Evolutionary conservation across 1,140 invertebrate species (phyloP).

Genomic region (Vollenhovia emeryi): DNA sequence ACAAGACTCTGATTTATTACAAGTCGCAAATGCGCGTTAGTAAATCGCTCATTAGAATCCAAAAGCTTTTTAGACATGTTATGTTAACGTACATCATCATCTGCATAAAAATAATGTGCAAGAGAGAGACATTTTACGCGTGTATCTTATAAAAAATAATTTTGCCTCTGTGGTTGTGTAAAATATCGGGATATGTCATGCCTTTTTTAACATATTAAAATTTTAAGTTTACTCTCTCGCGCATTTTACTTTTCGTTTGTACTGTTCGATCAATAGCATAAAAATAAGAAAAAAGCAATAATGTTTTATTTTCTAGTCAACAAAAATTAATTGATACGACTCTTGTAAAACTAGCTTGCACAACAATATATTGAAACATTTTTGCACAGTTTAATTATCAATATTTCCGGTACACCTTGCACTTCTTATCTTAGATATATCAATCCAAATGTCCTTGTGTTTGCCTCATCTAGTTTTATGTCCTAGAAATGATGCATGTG

Average conservation of each 20-base stretch:
- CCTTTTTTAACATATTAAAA: background rate
- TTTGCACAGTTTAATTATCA: background rate
- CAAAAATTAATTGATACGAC: background rate
- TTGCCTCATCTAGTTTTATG: background rate
- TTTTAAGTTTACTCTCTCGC: background rate
- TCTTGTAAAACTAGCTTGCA: background rate
- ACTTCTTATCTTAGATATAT: background rate
- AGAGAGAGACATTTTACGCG: background rate
- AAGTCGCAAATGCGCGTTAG: background rate
- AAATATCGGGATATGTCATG: background rate
- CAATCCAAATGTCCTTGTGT: background rate
- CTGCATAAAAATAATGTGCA: background rate
- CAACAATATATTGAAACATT: background rate
- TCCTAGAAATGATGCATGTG: background rate
- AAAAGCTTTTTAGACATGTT: background rate
- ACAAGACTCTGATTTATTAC: background rate
- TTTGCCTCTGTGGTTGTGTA: background rate
- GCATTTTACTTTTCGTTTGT: conserved; percentile 8
- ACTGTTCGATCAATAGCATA: background rate
- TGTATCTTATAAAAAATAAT: background rate
- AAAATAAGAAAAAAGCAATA: background rate
- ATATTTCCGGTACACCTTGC: background rate
- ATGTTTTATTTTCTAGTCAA: background rate
- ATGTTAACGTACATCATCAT: background rate
- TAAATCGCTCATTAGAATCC: background rate